Base-by-base conservation (phyloP, 2,113 vertebrate species). In the Apodemus sylvaticus region DNA sequence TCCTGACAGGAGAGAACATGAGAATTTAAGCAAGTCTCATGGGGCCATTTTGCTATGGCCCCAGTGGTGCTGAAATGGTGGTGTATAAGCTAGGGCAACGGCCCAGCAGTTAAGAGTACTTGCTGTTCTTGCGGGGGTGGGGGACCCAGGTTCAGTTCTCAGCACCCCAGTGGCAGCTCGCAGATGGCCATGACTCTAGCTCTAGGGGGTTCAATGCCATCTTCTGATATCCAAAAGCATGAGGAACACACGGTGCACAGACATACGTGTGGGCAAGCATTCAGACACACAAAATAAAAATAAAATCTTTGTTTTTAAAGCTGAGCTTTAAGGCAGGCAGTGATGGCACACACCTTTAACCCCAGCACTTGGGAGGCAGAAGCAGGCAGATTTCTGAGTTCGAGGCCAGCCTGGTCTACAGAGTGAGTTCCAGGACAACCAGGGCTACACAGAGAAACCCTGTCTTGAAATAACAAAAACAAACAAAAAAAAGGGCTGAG, bases 1-100 rank as follows among this genome's bases (percentile, higher is more conserved):
- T 10, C 99, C 99, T 99, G 42, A 68, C 24, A 89, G 94, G 83
- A 96, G 45, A 94, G 45, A 71, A 86, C 42, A 31, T 20, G 1
- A 82, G 71, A 60, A 14, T 36, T 93, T 77, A 62, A 68, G 45
- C 24, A 66, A 78, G 53, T 76, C 55, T 58, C 16, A 58, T 14
- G 13, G 53, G 39, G 16, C 70, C 45, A 62, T 53, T 39, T 31
- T 90, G 6, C 2, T 58, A 12, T 83, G 51, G 85, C 45, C 51
- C 29, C 5, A 5, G 29, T 31, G 19, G 39, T 20, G 39, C 16
- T 90, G 60, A 36, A 31, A 36, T 36, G 1, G 39, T 71, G 9
- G 78, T 45, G 8, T 62, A 16, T 58, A 76, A 83, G 74, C 48
- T 64, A 7, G 74, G 2, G 36, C 10, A 9, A 1, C 58, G 36